Base-by-base conservation (phyloP, 2,888 invertebrate genomes). In the Alloplasta piceator region DNA sequence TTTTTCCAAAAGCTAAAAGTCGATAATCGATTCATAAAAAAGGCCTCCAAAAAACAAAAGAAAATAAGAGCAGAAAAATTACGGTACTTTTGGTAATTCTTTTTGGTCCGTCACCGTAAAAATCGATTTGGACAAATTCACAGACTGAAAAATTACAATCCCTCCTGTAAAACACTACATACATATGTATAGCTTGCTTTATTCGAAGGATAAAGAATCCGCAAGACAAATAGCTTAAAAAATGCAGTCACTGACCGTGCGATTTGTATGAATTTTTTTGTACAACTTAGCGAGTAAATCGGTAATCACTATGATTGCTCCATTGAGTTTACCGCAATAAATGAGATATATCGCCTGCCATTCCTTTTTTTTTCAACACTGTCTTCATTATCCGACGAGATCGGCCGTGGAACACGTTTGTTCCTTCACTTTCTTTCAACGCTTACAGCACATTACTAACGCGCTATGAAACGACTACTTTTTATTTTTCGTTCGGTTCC, bases 301-400 rank as follows among this genome's bases (percentile, higher is more conserved):
- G 56, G 72, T 68, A 72, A 72, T 80, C 41, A 55, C 67, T 26
- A 16, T n/a, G 39, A 75, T 61, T 61, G 56, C 38, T 50, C 43
- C 36, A 63, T 58, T 52, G 43, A 58, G 26, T 6, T 66, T 26
- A 16, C 36, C 50, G n/a, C 58, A 41, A 66, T 52, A 74, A 50
- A 63, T 67, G 63, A 75, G 71, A 80, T 72, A 80, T 76, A 76
- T 76, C 52, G 55, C 46, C 46, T 61, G 61, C 52, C 78, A 61
- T 61, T 73, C 56, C 9, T 50, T 50, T 10, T 36, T 72, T 46
- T 60, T 36, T 74, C 66, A 66, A 74, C 67, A 56, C 66, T 74
- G 48, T 67, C 60, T 74, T 74, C 50, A 74, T 74, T 74, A 60
- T 56, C 38, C 48, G 50, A 5, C 43, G 41, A 6, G 58, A 75